Evolutionary conservation across 1,140 invertebrate genomes (phyloP), one percentile per base, ranked within the genome.

Genomic region (Matsumurasca onukii): DNA sequence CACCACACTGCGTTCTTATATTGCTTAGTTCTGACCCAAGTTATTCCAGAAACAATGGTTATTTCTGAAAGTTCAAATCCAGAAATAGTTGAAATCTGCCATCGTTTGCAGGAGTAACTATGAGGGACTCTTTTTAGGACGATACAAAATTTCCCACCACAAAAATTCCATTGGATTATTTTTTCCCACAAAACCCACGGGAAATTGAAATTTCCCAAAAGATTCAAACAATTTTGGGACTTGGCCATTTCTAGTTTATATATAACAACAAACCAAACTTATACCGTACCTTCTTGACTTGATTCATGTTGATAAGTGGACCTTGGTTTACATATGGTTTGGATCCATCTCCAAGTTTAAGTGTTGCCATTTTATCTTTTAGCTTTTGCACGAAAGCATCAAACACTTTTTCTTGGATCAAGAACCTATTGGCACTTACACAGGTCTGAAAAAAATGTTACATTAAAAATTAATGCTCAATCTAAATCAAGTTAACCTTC

Each of bases 401-500:
- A 79, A 91, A 92, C 57, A 99, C 80, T 67, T 85, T 83, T 68
- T 91, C 87, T 76, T 99, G 95, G 27, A 99, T 88, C 66, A 98
- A 88, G 74, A 99, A 92, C 71, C 97, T 84, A 80, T 99, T 99
- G 0, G 97, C 89, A 72, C 94, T 94, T 25, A 99, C 89, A 82
- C 98, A 99, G 0, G 98, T 96, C 84, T 98, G 89, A 27, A 72
- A 71, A 45, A 45, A 77, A 79, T n/a, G n/a, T n/a, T n/a, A n/a
- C n/a, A n/a, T n/a, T n/a, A n/a, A n/a, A n/a, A n/a, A n/a, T n/a
- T n/a, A n/a, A n/a, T n/a, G n/a, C n/a, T n/a, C n/a, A n/a, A n/a
- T n/a, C n/a, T n/a, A n/a, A n/a, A n/a, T n/a, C n/a, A n/a, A n/a
- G n/a, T n/a, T n/a, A n/a, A n/a, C n/a, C n/a, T n/a, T n/a, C n/a